Conservation (phyloP, 2,888 invertebrate genomes). For the Abrostola triplasia region DNA sequence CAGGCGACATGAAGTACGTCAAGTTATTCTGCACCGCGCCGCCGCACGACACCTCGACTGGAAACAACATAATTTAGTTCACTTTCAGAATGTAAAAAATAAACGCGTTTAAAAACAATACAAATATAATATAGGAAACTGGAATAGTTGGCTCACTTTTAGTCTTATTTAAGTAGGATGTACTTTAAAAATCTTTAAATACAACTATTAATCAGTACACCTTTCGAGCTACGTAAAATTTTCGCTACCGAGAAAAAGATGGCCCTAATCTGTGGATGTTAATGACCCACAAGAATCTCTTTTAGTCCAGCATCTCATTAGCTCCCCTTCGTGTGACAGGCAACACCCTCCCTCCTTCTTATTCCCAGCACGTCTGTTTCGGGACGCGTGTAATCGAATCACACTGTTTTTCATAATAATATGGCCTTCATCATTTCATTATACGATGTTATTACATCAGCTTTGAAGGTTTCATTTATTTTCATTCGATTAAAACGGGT, state of each 20-base stretch:
- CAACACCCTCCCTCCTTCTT: constrained; percentile 3
- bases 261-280: background rate
- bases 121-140: too few relatives aligned
- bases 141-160: too few relatives aligned
- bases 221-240: background rate
- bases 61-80: constrained; percentile 35
- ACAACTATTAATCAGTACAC: background rate
- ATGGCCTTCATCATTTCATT: constrained; percentile 36
- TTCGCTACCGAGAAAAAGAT: background rate
- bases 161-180: too few relatives aligned
- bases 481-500: constrained; percentile 41
- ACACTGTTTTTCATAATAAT: constrained; percentile 40
- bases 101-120: background rate
- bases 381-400: constrained; percentile 30
- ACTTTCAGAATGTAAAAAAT: background rate
- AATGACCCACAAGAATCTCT: constrained; percentile 1
- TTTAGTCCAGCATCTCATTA: constrained; percentile 5
- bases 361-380: constrained; percentile 21
- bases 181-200: too few relatives aligned
- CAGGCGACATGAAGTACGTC: constrained; percentile 94
- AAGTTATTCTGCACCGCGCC: constrained; percentile 92
- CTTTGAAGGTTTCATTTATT: constrained; percentile 35
- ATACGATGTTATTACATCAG: constrained; percentile 20
- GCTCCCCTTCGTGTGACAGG: background rate
- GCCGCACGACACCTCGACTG: constrained; percentile 93